Base-by-base conservation (phyloP, 2,797 vertebrate species). In the Betta splendens region DNA sequence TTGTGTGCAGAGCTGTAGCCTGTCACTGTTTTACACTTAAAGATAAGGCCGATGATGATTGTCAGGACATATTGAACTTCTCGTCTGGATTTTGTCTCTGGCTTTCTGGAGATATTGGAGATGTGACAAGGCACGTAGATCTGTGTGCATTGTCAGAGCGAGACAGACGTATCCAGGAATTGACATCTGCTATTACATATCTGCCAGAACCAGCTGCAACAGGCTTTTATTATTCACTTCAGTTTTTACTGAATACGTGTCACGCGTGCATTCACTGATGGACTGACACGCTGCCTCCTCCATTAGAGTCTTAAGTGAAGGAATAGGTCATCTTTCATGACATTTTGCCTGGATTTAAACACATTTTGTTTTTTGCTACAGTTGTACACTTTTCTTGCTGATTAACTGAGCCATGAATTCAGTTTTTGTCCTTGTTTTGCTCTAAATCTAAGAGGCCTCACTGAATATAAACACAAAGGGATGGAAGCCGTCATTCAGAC, bases 91-190 rank as follows among this genome's bases (percentile, higher is more conserved):
- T 39, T 69, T 50, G 63, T 75, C 69, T 64, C 45, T 29, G 57
- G 29, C 54, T 51, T 70, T 69, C 39, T 59, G 39, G 63, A 69
- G 64, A 70, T 84, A 84, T 82, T 51, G 80, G 65, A 69, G 68
- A 86, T 84, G 77, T 84, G 76, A 80, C 82, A 61, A 56, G 67
- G 73, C 67, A 46, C 39, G 40, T 39, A 13, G 69, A 37, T 83
- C 59, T 84, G 69, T 69, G 69, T 16, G n/a, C 61, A 70, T 64
- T 51, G 69, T 81, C 63, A 58, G 39, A 56, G 63, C 63, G 43
- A 56, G 79, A 72, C 78, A 31, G 48, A 59, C 53, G 51, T 68
- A 65, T 80, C 63, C 12, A 23, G 7, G 31, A 80, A 83, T 79
- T 69, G 74, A 83, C 81, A 28, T 60, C 36, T 42, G 49, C 68